Evolutionary conservation across 1,140 invertebrate species (phyloP).

Genomic region (Lepidurus couesii): DNA sequence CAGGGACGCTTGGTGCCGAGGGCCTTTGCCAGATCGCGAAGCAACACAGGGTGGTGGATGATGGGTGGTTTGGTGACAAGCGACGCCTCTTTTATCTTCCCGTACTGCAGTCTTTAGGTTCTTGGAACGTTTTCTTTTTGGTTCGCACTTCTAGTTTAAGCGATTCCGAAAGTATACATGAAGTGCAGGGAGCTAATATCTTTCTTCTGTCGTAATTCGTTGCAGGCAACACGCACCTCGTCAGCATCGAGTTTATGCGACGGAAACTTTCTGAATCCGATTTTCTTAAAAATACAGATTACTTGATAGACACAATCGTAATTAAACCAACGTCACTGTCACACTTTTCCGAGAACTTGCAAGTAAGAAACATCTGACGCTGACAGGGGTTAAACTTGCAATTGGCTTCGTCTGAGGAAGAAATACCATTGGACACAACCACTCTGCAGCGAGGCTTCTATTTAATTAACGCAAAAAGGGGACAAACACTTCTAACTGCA

Average conservation of each 20-base stretch:
- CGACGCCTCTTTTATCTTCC: background rate
- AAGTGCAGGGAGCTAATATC: background rate
- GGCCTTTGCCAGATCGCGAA: slow-evolving; percentile 13
- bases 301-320: background rate
- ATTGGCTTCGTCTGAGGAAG: background rate
- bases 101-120: too few relatives aligned
- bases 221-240: background rate
- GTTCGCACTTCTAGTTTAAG: background rate
- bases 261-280: background rate
- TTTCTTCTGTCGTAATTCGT: background rate
- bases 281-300: background rate
- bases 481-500: background rate
- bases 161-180: background rate
- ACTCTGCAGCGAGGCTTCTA: background rate
- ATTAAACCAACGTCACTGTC: background rate
- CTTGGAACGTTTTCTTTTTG: background rate
- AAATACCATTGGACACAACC: background rate
- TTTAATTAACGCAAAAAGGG: background rate
- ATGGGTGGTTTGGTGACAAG: background rate
- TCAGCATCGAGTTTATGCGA: background rate
- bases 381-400: too few relatives aligned
- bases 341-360: background rate
- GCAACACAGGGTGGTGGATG: slow-evolving; percentile 13
- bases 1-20: slow-evolving; percentile 7
- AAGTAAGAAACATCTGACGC: too few relatives aligned